Evolutionary conservation across 2,888 invertebrate genomes (phyloP), one percentile per base, ranked within the genome.

Genomic region (Dysmachus trigonus): DNA sequence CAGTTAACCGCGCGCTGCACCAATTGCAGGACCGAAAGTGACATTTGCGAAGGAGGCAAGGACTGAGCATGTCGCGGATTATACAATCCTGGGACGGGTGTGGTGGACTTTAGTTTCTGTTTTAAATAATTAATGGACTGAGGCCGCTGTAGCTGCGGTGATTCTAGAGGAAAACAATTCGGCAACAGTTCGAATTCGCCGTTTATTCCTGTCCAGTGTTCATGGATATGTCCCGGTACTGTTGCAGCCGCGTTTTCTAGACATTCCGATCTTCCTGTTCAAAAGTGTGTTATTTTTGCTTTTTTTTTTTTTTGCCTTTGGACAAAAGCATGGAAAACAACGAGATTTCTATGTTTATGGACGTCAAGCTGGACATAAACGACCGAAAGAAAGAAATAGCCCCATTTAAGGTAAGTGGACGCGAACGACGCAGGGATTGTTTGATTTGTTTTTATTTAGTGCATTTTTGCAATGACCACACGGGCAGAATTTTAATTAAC

Each of bases 361-460:
- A 92, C 88, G 91, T 90, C 31, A 92, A 92, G 88, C 87, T 92
- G 87, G 92, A 92, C 88, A 90, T 92, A 85, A 90, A 91, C 86
- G 91, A 91, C 87, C 91, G 91, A 88, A 91, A 90, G 83, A 88
- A 91, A 72, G 90, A 91, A 88, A 90, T 91, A 10, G 87, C 90
- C 73, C 90, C 90, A 85, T 91, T 91, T 85, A 90, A 90, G 88
- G 89, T 89, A 87, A 87, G 87, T 87, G 35, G 2, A 35, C 22
- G 62, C 8, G n/a, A 41, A 13, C 18, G 18, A 41, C 41, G 53
- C 22, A 53, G 18, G 8, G 53, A 8, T 10, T 53, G 22, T 7
- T 62, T 3, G 47, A 0, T 6, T n/a, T 18, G 5, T 62, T 62
- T 22, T 62, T 62, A 62, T 62, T 62, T 62, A 7, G 6, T 62